Conservation (phyloP, 2,888 invertebrate species). For the Willowsia nigromaculata region DNA sequence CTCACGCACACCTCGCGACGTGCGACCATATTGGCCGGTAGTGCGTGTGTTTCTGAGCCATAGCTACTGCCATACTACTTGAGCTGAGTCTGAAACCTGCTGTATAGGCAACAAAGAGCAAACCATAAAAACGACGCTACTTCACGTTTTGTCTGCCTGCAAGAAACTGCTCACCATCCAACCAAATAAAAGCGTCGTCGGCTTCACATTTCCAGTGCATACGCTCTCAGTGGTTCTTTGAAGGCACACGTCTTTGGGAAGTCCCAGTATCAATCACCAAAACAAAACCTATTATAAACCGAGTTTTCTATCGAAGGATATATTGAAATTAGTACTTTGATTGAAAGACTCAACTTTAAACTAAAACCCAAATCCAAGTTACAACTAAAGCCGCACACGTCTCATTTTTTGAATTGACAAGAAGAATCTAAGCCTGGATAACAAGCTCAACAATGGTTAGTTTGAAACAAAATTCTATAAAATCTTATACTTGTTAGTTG, state of each 20-base stretch:
- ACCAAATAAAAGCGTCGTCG: constrained; percentile 13
- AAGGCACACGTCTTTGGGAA: background rate
- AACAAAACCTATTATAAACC: background rate
- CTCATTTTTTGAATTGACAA: no score
- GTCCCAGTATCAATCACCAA: background rate
- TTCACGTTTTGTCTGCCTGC: no score
- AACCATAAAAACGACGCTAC: background rate
- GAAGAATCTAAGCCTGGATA: background rate
- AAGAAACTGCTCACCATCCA: background rate
- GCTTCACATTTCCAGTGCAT: background rate
- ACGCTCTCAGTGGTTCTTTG: background rate
- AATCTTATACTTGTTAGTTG: background rate
- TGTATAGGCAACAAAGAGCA: background rate
- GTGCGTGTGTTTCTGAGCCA: background rate
- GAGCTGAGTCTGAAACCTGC: background rate
- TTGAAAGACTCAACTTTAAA: background rate
- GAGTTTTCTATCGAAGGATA: background rate
- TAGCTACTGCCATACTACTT: background rate
- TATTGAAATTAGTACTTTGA: background rate
- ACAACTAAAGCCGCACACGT: no score
- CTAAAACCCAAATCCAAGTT: no score
- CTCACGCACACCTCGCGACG: background rate
- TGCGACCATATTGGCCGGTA: background rate
- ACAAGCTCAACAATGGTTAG: background rate
- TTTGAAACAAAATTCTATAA: background rate